phyloP scores from a whole-genome alignment of 1,140 invertebrate species.

The Rhynchophorus ferrugineus region DNA sequence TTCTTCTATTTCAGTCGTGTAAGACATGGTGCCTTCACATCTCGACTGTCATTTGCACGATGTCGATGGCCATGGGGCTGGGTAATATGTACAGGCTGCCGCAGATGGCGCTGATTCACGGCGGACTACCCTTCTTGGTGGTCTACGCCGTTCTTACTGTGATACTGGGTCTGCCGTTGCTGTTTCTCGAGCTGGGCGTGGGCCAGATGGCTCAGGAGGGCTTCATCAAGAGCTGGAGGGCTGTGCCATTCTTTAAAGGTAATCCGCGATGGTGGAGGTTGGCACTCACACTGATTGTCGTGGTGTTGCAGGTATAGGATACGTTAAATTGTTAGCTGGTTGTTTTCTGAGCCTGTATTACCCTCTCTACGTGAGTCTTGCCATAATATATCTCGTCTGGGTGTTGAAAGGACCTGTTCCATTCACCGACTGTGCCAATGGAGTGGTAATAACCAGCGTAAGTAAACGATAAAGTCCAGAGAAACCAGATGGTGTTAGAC shows the following conservation, averaged over 20 bases:
- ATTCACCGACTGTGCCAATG: constrained; percentile 43
- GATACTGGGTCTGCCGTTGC: constrained; percentile 61
- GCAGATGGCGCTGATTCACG: constrained; percentile 44
- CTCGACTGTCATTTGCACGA: constrained; percentile 41
- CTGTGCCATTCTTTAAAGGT: constrained; percentile 75
- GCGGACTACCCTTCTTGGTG: constrained; percentile 57
- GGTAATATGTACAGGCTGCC: constrained; percentile 49
- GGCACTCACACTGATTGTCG: too few species aligned
- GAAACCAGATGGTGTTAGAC: not conserved
- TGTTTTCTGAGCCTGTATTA: constrained; percentile 46
- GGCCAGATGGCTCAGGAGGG: constrained; percentile 73
- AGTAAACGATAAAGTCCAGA: constrained; percentile 18
- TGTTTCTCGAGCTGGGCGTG: constrained; percentile 67
- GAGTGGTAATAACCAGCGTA: constrained; percentile 36
- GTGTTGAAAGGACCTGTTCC: constrained; percentile 44
- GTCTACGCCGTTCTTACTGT: constrained; percentile 56
- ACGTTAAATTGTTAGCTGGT: constrained; percentile 46
- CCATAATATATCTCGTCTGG: constrained; percentile 47
- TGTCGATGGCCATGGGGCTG: constrained; percentile 46
- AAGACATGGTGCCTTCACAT: constrained; percentile 36
- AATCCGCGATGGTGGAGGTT: constrained; percentile 2
- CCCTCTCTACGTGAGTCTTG: constrained; percentile 46
- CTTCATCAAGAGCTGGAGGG: constrained; percentile 68
- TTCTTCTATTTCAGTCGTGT: constrained; percentile 36
- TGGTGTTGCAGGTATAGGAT: constrained; percentile 49